A percentile compares a stretch with the other conserved stretches of the same genome.
Evolutionary conservation across 2,888 invertebrate species (phyloP).

Genomic region (Cheilosia soror): DNA sequence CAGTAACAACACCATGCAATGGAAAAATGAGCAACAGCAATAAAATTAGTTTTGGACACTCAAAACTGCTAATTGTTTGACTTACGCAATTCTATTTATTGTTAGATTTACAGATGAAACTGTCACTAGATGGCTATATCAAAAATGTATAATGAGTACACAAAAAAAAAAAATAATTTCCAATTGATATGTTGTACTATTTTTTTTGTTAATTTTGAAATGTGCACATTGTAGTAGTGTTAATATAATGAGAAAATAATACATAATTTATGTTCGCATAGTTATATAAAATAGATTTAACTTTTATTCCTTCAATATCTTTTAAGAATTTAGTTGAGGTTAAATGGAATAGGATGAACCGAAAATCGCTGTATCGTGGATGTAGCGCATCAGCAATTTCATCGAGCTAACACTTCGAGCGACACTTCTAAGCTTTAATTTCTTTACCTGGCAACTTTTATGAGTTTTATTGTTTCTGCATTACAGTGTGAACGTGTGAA

Average conservation of each 20-base stretch:
- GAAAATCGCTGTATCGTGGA: too few species aligned
- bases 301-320: too few species aligned
- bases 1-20: constrained; percentile 61
- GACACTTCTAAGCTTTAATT: too few species aligned
- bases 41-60: constrained; percentile 58
- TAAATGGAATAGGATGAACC: too few species aligned
- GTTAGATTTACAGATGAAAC: constrained; percentile 96
- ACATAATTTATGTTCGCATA: constrained; percentile 13
- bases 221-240: constrained; percentile 12
- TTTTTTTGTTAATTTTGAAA: constrained; percentile 51
- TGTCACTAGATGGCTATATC: constrained; percentile 94
- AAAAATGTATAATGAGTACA: constrained; percentile 73
- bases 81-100: constrained; percentile 97
- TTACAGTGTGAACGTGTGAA: too few species aligned
- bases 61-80: constrained; percentile 80
- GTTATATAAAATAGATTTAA: too few species aligned
- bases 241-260: constrained; percentile 23
- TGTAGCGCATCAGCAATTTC: too few species aligned
- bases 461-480: too few species aligned
- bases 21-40: constrained; percentile 54
- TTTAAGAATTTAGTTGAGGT: too few species aligned
- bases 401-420: too few species aligned
- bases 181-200: constrained; percentile 63
- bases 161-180: constrained; percentile 52
- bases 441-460: too few species aligned